A percentile compares a stretch with the other conserved stretches of the same genome.
Conservation (phyloP, 2,113 vertebrate genomes). For the Paradoxurus hermaphroditus region DNA sequence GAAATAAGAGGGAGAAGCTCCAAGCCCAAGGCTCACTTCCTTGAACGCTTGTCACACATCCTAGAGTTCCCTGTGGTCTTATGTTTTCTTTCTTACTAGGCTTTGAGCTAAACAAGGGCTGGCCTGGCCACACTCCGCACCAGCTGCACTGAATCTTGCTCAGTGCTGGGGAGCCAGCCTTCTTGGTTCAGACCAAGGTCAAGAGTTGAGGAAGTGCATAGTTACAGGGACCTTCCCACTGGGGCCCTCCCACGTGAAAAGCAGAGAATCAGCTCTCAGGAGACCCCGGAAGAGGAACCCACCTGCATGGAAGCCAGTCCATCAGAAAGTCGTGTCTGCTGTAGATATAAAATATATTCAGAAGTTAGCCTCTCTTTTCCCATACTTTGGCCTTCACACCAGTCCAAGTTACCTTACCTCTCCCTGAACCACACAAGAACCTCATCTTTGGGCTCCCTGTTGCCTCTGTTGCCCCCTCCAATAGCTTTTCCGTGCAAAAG, state of each 20-base stretch:
- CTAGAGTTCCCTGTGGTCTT: neutral
- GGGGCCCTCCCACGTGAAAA: neutral
- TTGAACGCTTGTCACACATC: neutral
- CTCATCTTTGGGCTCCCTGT: neutral
- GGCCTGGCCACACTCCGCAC: neutral
- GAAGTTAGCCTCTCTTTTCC: neutral
- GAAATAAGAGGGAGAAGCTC: neutral
- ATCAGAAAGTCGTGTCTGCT: neutral
- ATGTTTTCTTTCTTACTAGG: neutral
- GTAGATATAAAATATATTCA: neutral
- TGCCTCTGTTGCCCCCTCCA: neutral
- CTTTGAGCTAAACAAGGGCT: constrained; percentile 7
- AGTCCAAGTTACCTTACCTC: neutral
- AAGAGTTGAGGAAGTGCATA: neutral
- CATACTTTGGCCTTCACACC: neutral
- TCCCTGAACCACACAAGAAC: neutral
- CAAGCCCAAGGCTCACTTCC: neutral
- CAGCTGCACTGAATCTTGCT: neutral
- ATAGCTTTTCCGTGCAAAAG: neutral
- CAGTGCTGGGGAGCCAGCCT: neutral
- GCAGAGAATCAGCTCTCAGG: neutral
- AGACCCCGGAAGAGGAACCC: neutral
- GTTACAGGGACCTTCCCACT: neutral
- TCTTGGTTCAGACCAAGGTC: neutral
- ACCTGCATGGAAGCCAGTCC: neutral